Base-by-base conservation (phyloP, 2,888 invertebrate species). In the Mayetiola destructor region DNA sequence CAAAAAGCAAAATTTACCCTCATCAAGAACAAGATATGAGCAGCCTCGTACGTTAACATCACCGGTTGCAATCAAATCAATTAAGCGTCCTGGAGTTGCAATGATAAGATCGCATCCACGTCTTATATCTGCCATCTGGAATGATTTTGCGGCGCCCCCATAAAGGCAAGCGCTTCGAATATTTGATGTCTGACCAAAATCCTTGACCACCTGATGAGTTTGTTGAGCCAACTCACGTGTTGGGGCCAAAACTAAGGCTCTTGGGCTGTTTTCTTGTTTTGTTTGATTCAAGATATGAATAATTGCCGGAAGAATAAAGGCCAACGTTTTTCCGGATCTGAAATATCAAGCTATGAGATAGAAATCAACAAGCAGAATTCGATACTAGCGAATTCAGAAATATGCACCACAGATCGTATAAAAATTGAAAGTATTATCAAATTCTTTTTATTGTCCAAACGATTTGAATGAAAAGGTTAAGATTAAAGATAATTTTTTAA, bases 141-240 rank as follows among this genome's bases (percentile, higher is more conserved):
- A 77, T 29, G 83, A 83, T 66, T 89, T 90, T 0, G 88, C 85
- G n/a, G 91, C 87, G 21, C 93, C 93, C 59, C 93, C 92, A 75
- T 90, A 93, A 14, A 91, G 81, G 67, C 91, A 92, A 0, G 87
- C 85, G 67, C 86, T 87, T 32, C 86, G 77, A 3, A 91, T 81
- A 67, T 84, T 82, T 0, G 87, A 82, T 9, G 80, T 72, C 52
- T 84, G 79, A 0, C 89, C 89, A 72, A 90, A 92, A 63, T 88
- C 86, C 48, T 77, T 75, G 2, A 88, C 85, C 14, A 92, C 90
- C 67, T 85, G 81, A 67, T 84, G 84, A 59, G 89, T 90, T 68
- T 90, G 86, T 65, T 85, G 85, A 0, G 86, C 86, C 52, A 87
- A 69, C 67, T 87, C 87, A 59, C 87, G 73, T 0, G 87, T 87